Conservation (phyloP, 2,113 vertebrate genomes). For the Cercocebus atys region DNA sequence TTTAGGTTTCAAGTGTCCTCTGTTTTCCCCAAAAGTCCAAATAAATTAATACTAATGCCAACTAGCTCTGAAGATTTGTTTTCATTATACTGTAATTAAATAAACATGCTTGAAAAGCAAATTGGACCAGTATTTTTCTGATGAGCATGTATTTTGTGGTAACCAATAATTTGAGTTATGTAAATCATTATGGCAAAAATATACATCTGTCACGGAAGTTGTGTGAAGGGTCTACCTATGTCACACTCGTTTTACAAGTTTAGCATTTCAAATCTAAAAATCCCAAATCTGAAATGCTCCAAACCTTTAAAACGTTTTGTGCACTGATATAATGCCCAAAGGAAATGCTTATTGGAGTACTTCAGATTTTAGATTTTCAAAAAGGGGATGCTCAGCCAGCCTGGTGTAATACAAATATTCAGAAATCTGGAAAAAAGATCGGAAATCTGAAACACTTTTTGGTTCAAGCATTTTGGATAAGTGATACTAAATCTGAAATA, state of each 20-base stretch:
- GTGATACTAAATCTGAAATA: not conserved
- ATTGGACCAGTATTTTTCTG: not conserved
- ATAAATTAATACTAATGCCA: not conserved
- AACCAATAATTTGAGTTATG: not conserved
- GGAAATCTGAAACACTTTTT: not conserved
- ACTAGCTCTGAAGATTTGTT: not conserved
- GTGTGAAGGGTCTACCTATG: not conserved
- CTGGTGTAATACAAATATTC: not conserved
- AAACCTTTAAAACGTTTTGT: not conserved
- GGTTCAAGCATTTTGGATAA: not conserved
- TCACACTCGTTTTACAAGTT: not conserved
- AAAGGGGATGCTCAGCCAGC: not conserved
- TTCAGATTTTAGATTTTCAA: not conserved
- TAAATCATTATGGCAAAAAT: conserved; percentile 8
- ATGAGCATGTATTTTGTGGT: not conserved
- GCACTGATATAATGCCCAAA: not conserved
- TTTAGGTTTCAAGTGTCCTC: not conserved
- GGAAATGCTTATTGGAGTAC: not conserved
- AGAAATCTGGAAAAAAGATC: not conserved
- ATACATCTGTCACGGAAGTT: not conserved
- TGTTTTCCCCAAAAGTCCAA: not conserved
- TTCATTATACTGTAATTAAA: not conserved
- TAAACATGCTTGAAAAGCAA: not conserved
- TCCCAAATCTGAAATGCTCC: not conserved
- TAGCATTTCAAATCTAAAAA: not conserved